Evolutionary conservation across 2,113 vertebrate genomes (phyloP), one percentile per base, ranked within the genome.

Genomic region (Symphodus melops): DNA sequence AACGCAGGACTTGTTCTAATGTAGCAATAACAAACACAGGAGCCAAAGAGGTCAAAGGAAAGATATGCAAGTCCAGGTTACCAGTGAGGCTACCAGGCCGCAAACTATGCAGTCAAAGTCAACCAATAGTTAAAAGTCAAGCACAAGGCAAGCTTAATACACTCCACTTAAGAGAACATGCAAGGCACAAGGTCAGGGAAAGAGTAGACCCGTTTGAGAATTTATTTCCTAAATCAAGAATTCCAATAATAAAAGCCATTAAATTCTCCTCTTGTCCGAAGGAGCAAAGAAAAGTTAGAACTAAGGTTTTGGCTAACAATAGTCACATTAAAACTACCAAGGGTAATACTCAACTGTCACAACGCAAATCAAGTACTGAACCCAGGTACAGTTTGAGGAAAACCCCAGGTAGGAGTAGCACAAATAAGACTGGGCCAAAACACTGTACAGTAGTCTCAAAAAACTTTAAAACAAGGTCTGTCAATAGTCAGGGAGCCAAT

Each of bases 21-120:
- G 93, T 93, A 89, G 90, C 87, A 86, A 93, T 86, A 93, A 92
- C 89, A 84, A 95, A 92, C 82, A 90, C 86, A 54, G 94, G 90
- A 82, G 77, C 92, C 86, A 93, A 92, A 92, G 92, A 95, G 58
- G 60, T 89, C 1, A 57, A 95, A 94, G 92, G 85, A 79, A 88
- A 92, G 91, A 94, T 94, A 91, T 94, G 88, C 92, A 97, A 95
- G 87, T 98, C 97, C 88, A 98, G 95, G 88, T 94, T 99, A 91
- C 98, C 97, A 20, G 78, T 98, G 88, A 97, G 96, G 89, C 94
- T 93, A 59, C 91, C 91, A 85, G 87, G 89, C 79, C 91, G 82
- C 91, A 91, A 94, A 90, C 88, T 82, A 90, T 86, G 91, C 88
- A 94, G 86, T 83, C 93, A 93, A 81, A 94, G 62, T 84, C 91